These are phyloP conservation scores for Siniperca knerii DNA, from an alignment of 2,113 vertebrate species.

Conservation along the genomic window DNA sequence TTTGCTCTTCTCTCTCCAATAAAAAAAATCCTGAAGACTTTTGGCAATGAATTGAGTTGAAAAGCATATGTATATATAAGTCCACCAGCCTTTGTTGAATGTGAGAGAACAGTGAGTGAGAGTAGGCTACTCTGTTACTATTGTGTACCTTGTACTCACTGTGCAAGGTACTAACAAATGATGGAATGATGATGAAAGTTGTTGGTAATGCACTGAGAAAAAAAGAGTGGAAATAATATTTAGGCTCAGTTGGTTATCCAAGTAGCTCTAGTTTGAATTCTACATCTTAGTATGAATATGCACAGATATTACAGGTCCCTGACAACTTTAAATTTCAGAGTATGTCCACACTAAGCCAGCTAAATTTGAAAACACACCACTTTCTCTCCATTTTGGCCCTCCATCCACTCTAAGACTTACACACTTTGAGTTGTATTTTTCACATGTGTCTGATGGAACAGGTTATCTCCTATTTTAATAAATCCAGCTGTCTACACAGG, in stretches of 20 bases:
- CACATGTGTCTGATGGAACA: too few relatives aligned
- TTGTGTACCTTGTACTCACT: not conserved
- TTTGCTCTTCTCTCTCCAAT: not conserved
- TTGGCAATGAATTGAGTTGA: not conserved
- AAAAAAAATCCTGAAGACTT: not conserved
- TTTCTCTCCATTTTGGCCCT: not conserved
- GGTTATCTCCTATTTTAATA: too few relatives aligned
- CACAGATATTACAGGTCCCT: not conserved
- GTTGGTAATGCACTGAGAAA: too few relatives aligned
- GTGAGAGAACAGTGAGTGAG: not conserved
- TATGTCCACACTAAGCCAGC: not conserved
- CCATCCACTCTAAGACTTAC: not conserved
- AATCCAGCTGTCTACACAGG: not conserved
- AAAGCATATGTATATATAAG: conserved; percentile 7
- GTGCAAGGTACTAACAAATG: not conserved
- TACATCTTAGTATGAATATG: not conserved
- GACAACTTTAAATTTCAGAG: not conserved
- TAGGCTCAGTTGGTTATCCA: not conserved
- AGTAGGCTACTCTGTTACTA: not conserved
- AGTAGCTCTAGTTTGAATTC: not conserved
- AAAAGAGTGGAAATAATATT: not conserved
- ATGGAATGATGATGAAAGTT: not conserved
- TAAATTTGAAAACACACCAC: not conserved
- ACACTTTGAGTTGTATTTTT: too few relatives aligned
- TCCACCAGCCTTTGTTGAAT: not conserved